phyloP scores from a whole-genome alignment of 2,888 invertebrate genomes.

The Hoplodrina blanda region DNA sequence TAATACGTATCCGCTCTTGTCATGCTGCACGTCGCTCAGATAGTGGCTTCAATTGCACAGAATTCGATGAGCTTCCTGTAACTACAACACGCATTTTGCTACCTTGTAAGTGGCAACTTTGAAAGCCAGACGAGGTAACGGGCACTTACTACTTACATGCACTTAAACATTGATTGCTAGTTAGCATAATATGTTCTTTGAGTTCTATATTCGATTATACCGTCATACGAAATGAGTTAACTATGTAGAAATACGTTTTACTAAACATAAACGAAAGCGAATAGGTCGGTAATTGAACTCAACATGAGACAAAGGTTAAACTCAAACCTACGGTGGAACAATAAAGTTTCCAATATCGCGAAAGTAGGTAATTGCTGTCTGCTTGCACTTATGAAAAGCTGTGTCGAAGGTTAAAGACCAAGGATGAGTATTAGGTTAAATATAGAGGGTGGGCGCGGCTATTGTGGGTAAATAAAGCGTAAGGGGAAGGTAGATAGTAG shows the following conservation, averaged over 20 bases:
- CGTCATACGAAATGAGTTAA: slow-evolving; percentile 10
- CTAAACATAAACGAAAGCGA: slow-evolving; percentile 9
- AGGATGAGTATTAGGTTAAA: slow-evolving; percentile 70
- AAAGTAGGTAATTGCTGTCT: slow-evolving; percentile 62
- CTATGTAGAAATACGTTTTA: slow-evolving; percentile 15
- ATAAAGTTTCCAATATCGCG: slow-evolving; percentile 55
- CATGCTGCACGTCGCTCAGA: slow-evolving; percentile 59
- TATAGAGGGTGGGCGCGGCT: slow-evolving; percentile 73
- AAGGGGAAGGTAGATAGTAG: slow-evolving; percentile 74
- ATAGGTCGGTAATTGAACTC: slow-evolving; percentile 11
- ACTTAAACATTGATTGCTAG: slow-evolving; percentile 62
- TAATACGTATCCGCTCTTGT: slow-evolving; percentile 61
- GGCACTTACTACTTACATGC: slow-evolving; percentile 59
- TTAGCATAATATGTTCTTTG: slow-evolving; percentile 56
- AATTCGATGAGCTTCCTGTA: slow-evolving; percentile 66
- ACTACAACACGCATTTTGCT: slow-evolving; percentile 63
- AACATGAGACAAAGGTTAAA: slow-evolving; percentile 31
- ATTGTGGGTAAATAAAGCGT: slow-evolving; percentile 75
- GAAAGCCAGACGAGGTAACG: slow-evolving; percentile 54
- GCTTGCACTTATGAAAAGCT: slow-evolving; percentile 58
- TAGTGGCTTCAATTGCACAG: slow-evolving; percentile 61
- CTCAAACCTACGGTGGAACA: slow-evolving; percentile 42
- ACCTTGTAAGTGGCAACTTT: slow-evolving; percentile 62
- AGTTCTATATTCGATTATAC: slow-evolving; percentile 41
- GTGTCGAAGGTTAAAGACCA: slow-evolving; percentile 79